phyloP scores from a whole-genome alignment of 2,888 invertebrate genomes.

The Hypomecis punctinalis region DNA sequence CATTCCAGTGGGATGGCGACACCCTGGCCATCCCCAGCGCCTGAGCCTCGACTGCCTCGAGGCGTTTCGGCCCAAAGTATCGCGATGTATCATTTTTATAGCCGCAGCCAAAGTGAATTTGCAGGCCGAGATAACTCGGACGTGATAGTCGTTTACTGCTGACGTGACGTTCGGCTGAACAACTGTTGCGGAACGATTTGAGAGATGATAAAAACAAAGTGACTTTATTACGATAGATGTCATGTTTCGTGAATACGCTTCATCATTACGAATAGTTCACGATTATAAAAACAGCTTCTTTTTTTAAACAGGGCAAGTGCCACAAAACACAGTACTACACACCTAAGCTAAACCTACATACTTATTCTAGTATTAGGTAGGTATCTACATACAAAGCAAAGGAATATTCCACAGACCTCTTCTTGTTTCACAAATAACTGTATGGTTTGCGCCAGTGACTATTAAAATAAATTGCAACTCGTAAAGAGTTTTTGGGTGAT shows the following conservation, averaged over 20 bases:
- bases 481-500: no score
- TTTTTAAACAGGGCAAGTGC: no score
- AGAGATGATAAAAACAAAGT: slow-evolving; percentile 20
- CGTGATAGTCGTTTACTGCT: slow-evolving; percentile 76
- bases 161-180: slow-evolving; percentile 42
- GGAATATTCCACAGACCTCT: no score
- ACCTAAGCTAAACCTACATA: no score
- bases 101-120: slow-evolving; percentile 79
- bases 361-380: no score
- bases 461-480: no score
- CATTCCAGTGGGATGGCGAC: slow-evolving; percentile 58
- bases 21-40: slow-evolving; percentile 58
- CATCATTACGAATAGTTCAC: background rate
- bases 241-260: background rate
- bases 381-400: no score
- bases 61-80: slow-evolving; percentile 67
- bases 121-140: slow-evolving; percentile 76
- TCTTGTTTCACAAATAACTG: no score
- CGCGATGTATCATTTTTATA: slow-evolving; percentile 80
- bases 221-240: slow-evolving; percentile 10
- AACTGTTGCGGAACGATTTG: slow-evolving; percentile 40
- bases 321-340: no score
- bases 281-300: background rate
- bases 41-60: slow-evolving; percentile 68
- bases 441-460: no score